These are phyloP conservation scores for Ectropis grisescens DNA, from an alignment of 1,140 invertebrate genomes.

Conservation along the genomic window DNA sequence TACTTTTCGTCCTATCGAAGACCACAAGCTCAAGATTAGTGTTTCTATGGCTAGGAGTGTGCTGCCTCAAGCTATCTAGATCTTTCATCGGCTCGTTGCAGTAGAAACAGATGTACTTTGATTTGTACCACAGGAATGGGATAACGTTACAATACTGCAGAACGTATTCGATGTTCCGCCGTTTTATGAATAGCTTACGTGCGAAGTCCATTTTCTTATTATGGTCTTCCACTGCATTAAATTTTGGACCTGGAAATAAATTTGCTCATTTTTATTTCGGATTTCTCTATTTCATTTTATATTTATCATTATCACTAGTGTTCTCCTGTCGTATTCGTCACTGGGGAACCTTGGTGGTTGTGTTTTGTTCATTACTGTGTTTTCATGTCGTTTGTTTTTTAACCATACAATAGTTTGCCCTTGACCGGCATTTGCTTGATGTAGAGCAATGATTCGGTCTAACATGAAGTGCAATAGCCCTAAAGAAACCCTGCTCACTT, in stretches of 20 bases:
- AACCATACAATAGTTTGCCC: too few species aligned
- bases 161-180: conserved; percentile 50
- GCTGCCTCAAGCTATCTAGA: conserved; percentile 29
- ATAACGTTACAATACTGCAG: conserved; percentile 53
- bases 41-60: conserved; percentile 38
- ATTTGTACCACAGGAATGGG: conserved; percentile 56
- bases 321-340: too few species aligned
- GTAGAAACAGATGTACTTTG: conserved; percentile 50
- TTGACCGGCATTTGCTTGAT: too few species aligned
- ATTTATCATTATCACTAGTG: too few species aligned
- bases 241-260: conserved; percentile 60
- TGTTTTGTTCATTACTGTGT: too few species aligned
- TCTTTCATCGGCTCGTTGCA: conserved; percentile 50
- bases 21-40: conserved; percentile 44
- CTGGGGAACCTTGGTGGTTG: too few species aligned
- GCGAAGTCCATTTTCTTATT: conserved; percentile 48
- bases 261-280: conserved; percentile 16
- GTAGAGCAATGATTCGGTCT: too few species aligned
- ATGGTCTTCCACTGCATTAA: conserved; percentile 41
- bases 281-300: conserved; percentile 4
- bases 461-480: too few species aligned
- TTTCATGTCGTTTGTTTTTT: too few species aligned
- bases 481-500: too few species aligned
- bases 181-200: conserved; percentile 39
- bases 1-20: conserved; percentile 44